Evolutionary conservation across 2,113 vertebrate species (phyloP).

Genomic region (Malaclemys terrapin): DNA sequence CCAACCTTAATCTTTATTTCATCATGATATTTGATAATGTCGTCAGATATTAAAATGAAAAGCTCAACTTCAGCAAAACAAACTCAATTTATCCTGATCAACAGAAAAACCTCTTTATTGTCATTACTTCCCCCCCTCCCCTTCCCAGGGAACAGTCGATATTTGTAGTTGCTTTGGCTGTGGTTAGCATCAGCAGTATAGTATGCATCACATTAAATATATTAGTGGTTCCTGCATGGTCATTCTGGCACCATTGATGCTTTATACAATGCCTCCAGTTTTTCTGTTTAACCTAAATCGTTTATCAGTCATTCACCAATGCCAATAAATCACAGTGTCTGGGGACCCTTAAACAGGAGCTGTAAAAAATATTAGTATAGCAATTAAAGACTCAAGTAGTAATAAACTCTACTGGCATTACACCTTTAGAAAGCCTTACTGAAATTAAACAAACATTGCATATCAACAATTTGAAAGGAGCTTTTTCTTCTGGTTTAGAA

Average conservation of each 20-base stretch:
- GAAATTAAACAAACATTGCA: conserved; percentile 74
- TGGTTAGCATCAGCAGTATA: conserved; percentile 44
- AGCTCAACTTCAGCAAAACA: neutral
- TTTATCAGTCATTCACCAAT: conserved; percentile 75
- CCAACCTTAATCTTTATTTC: neutral
- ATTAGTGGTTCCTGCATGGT: conserved; percentile 53
- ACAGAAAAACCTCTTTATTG: neutral
- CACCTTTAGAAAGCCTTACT: conserved; percentile 67
- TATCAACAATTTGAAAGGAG: conserved; percentile 71
- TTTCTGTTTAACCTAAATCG: conserved; percentile 68
- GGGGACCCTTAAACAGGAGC: conserved; percentile 79
- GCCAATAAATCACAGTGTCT: conserved; percentile 77
- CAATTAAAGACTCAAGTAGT: conserved; percentile 81
- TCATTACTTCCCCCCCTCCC: conserved; percentile 4
- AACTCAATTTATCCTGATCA: conserved; percentile 11
- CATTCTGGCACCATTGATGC: conserved; percentile 58
- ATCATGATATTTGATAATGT: conserved; percentile 2
- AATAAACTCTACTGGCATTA: conserved; percentile 73
- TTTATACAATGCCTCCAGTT: conserved; percentile 76
- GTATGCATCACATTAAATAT: conserved; percentile 65
- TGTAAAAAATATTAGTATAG: conserved; percentile 80
- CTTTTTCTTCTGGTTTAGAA: conserved; percentile 75
- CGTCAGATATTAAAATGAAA: conserved; percentile 21
- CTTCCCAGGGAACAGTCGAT: conserved; percentile 61
- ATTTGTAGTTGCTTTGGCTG: conserved; percentile 60